These are phyloP conservation scores for Dipodomys stephensi DNA, from an alignment of 2,113 vertebrate genomes.

Conservation along the genomic window DNA sequence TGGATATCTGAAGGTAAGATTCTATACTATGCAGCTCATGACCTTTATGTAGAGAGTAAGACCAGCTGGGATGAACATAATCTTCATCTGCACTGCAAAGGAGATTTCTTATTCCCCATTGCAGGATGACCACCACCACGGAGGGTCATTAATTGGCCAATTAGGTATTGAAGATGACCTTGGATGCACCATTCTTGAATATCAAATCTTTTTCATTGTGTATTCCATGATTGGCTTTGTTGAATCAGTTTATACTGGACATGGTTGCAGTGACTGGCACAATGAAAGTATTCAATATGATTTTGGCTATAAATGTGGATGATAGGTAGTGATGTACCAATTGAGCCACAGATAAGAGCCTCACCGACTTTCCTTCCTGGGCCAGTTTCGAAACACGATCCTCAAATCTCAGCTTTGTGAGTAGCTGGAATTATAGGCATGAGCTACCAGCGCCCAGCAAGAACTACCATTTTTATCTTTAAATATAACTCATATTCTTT, in stretches of 20 bases:
- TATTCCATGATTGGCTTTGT: not conserved
- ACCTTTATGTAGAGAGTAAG: not conserved
- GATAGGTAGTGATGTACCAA: not conserved
- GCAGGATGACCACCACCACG: not conserved
- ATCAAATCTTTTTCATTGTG: not conserved
- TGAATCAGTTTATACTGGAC: not conserved
- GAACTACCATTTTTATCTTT: not conserved
- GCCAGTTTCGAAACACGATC: too few relatives aligned
- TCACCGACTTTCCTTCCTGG: too few relatives aligned
- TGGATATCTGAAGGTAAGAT: not conserved
- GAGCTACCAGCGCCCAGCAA: not conserved
- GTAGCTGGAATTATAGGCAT: too few relatives aligned
- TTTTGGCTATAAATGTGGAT: not conserved
- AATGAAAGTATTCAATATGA: not conserved
- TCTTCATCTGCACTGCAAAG: not conserved
- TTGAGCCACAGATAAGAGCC: too few relatives aligned
- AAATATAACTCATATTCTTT: not conserved
- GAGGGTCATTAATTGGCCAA: not conserved
- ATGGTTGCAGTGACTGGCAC: not conserved
- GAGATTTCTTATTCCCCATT: not conserved
- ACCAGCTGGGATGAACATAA: not conserved
- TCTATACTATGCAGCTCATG: not conserved
- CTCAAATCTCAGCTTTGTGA: too few relatives aligned
- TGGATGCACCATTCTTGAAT: not conserved
- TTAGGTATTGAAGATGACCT: not conserved